Percentiles rank a stretch among this genome's conserved stretches.
Evolutionary conservation across 2,113 vertebrate genomes (phyloP).

Genomic region (Salvelinus alpinus): DNA sequence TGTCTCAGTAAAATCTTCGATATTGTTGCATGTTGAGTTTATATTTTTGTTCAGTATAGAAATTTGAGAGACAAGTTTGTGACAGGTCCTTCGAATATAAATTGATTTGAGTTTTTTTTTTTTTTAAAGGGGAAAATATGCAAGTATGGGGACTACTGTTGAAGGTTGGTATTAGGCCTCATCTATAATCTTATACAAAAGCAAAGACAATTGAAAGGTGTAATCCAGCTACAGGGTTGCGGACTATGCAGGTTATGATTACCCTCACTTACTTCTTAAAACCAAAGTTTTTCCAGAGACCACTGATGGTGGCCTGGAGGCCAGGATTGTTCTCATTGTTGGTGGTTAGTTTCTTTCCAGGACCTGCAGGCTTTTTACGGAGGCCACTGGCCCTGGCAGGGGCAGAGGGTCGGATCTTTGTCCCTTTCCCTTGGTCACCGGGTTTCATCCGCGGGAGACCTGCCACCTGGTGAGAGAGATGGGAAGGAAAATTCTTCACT

Average conservation of each 20-base stretch:
- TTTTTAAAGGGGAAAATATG: too few relatives aligned
- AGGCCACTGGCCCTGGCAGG: constrained; percentile 87
- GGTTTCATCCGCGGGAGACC: constrained; percentile 74
- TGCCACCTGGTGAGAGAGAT: constrained; percentile 71
- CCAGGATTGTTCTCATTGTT: constrained; percentile 84
- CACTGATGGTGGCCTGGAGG: constrained; percentile 83
- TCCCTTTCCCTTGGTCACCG: constrained; percentile 42
- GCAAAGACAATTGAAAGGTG: too few relatives aligned
- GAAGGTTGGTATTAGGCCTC: too few relatives aligned
- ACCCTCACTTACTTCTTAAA: constrained; percentile 79
- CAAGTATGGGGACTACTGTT: too few relatives aligned
- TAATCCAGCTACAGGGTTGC: neutral
- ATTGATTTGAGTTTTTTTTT: too few relatives aligned
- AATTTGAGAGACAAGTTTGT: neutral
- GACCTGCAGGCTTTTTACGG: constrained; percentile 69
- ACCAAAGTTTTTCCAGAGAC: constrained; percentile 89
- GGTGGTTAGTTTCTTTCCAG: constrained; percentile 61
- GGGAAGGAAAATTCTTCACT: neutral
- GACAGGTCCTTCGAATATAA: too few relatives aligned
- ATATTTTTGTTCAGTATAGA: too few relatives aligned
- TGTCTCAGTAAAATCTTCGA: too few relatives aligned
- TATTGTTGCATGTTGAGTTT: too few relatives aligned
- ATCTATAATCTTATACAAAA: too few relatives aligned
- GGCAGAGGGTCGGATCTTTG: constrained; percentile 67
- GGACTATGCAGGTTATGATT: neutral